A percentile compares a stretch with the other conserved stretches of the same genome.
Evolutionary conservation across 2,113 vertebrate species (phyloP).

Genomic region (Myotis brandtii): DNA sequence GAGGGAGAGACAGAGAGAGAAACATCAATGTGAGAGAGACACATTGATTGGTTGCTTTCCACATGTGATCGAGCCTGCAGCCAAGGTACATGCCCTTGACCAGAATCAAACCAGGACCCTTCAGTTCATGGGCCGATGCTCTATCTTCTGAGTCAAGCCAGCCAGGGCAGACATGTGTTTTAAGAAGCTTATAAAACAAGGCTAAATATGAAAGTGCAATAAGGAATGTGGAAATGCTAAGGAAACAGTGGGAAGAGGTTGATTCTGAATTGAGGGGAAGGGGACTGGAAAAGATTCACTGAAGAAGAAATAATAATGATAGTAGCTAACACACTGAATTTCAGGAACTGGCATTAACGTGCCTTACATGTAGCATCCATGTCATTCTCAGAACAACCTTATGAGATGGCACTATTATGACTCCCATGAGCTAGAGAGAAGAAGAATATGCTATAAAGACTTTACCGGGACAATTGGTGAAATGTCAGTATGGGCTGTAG

Average conservation of each 20-base stretch:
- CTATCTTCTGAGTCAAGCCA: too few relatives aligned
- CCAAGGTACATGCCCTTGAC: too few relatives aligned
- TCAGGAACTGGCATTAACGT: background rate
- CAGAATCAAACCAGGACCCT: too few relatives aligned
- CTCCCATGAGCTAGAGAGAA: background rate
- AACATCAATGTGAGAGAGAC: too few relatives aligned
- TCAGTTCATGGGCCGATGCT: too few relatives aligned
- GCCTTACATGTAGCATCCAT: background rate
- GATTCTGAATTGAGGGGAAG: background rate
- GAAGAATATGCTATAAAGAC: background rate
- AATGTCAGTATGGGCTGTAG: background rate
- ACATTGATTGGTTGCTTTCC: too few relatives aligned
- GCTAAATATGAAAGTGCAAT: background rate
- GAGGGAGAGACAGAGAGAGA: too few relatives aligned
- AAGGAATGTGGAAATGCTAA: background rate
- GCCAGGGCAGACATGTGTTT: background rate
- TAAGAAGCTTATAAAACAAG: background rate
- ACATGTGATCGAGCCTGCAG: too few relatives aligned
- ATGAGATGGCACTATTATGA: background rate
- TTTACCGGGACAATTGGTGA: background rate
- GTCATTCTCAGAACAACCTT: background rate
- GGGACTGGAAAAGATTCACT: background rate
- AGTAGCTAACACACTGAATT: background rate
- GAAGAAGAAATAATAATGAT: conserved; percentile 24
- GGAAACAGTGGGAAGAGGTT: background rate